Evolutionary conservation across 2,888 invertebrate genomes (phyloP).

Genomic region (Agrochola macilenta): DNA sequence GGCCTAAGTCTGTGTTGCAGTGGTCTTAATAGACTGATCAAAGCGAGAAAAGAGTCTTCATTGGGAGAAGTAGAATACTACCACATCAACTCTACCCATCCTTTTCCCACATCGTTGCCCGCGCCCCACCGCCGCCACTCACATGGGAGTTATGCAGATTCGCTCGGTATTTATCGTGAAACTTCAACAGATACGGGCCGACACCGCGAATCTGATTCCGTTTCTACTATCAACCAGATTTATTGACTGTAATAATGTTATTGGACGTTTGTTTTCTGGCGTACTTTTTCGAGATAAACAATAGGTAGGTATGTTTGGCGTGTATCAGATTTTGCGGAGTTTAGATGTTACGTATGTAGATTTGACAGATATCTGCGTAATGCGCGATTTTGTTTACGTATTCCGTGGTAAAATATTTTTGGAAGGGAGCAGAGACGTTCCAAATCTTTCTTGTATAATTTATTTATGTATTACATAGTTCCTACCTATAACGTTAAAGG

Average conservation of each 20-base stretch:
- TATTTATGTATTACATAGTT: slow-evolving; percentile 25
- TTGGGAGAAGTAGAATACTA: not conserved
- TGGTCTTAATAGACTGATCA: no score
- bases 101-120: slow-evolving; percentile 8
- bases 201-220: slow-evolving; percentile 90
- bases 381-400: slow-evolving; percentile 51
- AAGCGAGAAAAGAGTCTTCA: not conserved
- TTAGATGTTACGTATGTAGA: slow-evolving; percentile 61
- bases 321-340: slow-evolving; percentile 65
- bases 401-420: slow-evolving; percentile 47
- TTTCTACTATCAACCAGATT: slow-evolving; percentile 83
- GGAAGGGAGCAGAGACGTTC: slow-evolving; percentile 30
- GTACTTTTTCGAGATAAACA: slow-evolving; percentile 65
- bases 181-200: slow-evolving; percentile 89
- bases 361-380: slow-evolving; percentile 54
- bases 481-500: not conserved
- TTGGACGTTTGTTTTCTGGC: slow-evolving; percentile 62
- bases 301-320: slow-evolving; percentile 67
- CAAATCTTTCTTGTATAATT: slow-evolving; percentile 18
- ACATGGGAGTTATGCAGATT: slow-evolving; percentile 89
- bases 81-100: slow-evolving; percentile 23
- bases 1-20: no score
- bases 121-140: slow-evolving; percentile 79
- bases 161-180: slow-evolving; percentile 87
- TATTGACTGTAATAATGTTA: slow-evolving; percentile 82